Evolutionary conservation across 2,888 invertebrate genomes (phyloP).

Genomic region (Sarcophaga variegata): DNA sequence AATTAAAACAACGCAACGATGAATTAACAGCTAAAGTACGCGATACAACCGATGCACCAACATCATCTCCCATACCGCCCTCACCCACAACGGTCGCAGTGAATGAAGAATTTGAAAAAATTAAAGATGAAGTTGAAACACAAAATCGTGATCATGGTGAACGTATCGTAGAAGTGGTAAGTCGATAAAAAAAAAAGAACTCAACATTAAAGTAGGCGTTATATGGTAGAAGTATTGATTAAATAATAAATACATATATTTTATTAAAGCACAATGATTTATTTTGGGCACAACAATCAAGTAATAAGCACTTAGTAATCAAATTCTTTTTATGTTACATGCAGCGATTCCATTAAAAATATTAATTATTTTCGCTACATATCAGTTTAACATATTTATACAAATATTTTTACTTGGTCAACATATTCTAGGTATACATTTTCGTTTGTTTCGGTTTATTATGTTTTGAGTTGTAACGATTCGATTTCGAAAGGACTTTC

Average conservation of each 20-base stretch:
- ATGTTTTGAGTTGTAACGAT: no score
- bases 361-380: no score
- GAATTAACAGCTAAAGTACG: conserved; percentile 77
- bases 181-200: conserved; percentile 53
- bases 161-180: conserved; percentile 82
- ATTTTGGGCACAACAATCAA: not conserved
- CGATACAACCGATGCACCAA: conserved; percentile 77
- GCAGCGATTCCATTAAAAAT: no score
- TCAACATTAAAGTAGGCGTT: no score
- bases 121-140: conserved; percentile 77
- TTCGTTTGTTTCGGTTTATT: no score
- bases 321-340: no score
- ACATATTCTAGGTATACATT: no score
- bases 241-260: not conserved
- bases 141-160: conserved; percentile 80
- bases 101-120: conserved; percentile 76
- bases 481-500: no score
- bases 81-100: conserved; percentile 73
- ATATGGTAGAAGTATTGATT: not conserved
- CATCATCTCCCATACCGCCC: conserved; percentile 48
- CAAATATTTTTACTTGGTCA: no score
- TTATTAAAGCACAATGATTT: conserved; percentile 58
- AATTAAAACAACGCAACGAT: conserved; percentile 80
- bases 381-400: no score
- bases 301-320: no score